Conservation (phyloP, 1,140 invertebrate genomes). For the Epicauta chinensis region DNA sequence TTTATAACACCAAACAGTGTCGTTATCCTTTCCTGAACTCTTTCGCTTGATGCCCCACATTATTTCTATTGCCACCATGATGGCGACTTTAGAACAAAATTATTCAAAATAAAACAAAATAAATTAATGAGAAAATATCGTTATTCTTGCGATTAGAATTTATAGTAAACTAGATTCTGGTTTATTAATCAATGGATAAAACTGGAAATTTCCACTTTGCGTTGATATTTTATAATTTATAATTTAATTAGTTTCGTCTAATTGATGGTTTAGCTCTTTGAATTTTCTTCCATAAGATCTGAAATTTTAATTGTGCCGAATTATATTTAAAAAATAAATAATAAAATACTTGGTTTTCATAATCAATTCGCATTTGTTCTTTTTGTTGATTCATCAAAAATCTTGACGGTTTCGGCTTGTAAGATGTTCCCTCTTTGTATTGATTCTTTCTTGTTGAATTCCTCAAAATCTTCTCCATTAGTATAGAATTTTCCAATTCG, state of each 20-base stretch:
- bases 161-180: not conserved
- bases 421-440: constrained; percentile 19
- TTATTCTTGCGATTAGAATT: no score
- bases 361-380: constrained; percentile 29
- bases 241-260: not conserved
- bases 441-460: constrained; percentile 23
- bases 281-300: constrained; percentile 33
- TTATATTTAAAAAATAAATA: not conserved
- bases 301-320: constrained; percentile 3
- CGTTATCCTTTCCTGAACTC: no score
- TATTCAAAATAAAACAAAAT: no score
- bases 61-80: no score
- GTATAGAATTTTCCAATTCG: constrained; percentile 27
- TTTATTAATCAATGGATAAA: constrained; percentile 11
- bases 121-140: no score
- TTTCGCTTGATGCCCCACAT: no score
- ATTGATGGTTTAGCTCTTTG: constrained; percentile 29
- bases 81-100: no score
- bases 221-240: not conserved
- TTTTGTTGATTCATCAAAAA: constrained; percentile 23
- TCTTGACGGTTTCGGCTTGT: constrained; percentile 11
- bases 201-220: not conserved
- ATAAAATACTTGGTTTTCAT: constrained; percentile 26
- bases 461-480: constrained; percentile 31
- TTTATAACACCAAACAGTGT: no score